Percentiles rank a stretch among this genome's conserved stretches.
These are phyloP conservation scores for Aporrectodea caliginosa DNA, from an alignment of 1,140 invertebrate species.

Conservation along the genomic window DNA sequence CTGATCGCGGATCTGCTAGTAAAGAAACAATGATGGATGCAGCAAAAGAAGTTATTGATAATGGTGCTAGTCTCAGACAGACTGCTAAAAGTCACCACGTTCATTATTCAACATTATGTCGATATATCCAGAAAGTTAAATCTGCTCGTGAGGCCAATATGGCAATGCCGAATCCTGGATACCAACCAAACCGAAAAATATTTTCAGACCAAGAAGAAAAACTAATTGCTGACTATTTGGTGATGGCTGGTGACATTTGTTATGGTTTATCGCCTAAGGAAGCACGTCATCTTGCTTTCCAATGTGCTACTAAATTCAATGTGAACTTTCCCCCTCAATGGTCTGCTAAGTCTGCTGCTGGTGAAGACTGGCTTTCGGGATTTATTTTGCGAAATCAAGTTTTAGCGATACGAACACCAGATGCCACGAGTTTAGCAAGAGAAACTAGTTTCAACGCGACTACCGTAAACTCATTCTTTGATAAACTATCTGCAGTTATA, in stretches of 20 bases:
- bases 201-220: too few species aligned
- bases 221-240: not conserved
- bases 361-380: slow-evolving; percentile 54
- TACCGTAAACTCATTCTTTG: slow-evolving; percentile 40
- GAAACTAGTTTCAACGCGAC: slow-evolving; percentile 57
- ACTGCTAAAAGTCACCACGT: too few species aligned
- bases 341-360: slow-evolving; percentile 39
- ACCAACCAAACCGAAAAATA: too few species aligned
- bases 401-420: slow-evolving; percentile 52
- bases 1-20: too few species aligned
- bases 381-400: slow-evolving; percentile 52
- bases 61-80: too few species aligned
- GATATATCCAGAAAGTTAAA: too few species aligned
- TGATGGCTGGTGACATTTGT: not conserved
- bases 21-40: too few species aligned
- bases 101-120: too few species aligned
- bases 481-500: slow-evolving; percentile 36
- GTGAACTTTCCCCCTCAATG: not conserved
- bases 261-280: not conserved
- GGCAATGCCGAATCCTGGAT: too few species aligned
- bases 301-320: not conserved
- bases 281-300: not conserved
- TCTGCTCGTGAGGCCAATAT: too few species aligned
- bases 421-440: slow-evolving; percentile 55
- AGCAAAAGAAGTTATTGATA: too few species aligned